Evolutionary conservation across 1,140 invertebrate species (phyloP).

Genomic region (Bicyclus anynana): DNA sequence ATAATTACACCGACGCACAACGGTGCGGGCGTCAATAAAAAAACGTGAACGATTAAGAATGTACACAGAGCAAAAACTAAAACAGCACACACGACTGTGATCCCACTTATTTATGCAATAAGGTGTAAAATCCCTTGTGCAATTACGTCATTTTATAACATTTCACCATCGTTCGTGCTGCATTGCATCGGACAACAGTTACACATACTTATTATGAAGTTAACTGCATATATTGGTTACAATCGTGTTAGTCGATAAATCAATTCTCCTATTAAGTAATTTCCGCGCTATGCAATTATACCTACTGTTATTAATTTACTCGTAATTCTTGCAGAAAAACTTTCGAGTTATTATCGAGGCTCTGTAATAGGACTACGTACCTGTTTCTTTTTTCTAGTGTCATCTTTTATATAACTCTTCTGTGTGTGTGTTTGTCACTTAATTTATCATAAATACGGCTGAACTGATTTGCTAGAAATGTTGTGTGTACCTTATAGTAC

Average conservation of each 20-base stretch:
- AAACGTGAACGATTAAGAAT: constrained; percentile 15
- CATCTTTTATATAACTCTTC: too few species aligned
- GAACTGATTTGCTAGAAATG: too few species aligned
- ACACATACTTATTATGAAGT: constrained; percentile 11
- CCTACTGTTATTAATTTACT: neutral
- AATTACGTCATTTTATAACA: neutral
- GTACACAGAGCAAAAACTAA: neutral
- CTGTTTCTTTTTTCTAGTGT: too few species aligned
- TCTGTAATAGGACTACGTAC: too few species aligned
- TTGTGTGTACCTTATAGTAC: too few species aligned
- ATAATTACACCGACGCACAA: constrained; percentile 23
- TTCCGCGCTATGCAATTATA: neutral
- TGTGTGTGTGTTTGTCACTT: too few species aligned
- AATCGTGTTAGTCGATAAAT: neutral
- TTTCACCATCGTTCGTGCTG: neutral
- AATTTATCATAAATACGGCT: too few species aligned
- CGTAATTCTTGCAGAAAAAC: too few species aligned
- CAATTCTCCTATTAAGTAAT: neutral
- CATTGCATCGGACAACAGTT: constrained; percentile 14
- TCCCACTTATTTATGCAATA: neutral
- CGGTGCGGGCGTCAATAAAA: constrained; percentile 20
- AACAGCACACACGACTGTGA: neutral
- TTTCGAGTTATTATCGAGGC: too few species aligned
- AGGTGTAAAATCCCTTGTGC: constrained; percentile 2
- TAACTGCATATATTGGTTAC: constrained; percentile 2